Evolutionary conservation across 2,797 vertebrate species (phyloP), one percentile per base, ranked within the genome.

Genomic region (Pangasius krempfi): DNA sequence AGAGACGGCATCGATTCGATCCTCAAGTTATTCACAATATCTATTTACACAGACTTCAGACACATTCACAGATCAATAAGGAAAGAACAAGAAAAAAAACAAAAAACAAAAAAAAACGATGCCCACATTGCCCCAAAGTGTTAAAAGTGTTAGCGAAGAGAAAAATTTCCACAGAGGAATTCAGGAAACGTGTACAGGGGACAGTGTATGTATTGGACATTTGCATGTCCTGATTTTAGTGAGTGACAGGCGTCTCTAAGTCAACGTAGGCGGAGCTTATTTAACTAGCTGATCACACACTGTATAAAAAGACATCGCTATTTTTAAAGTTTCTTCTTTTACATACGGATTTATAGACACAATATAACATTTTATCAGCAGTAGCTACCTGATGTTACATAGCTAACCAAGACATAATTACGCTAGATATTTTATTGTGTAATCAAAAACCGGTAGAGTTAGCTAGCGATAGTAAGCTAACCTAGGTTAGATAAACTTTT

Each of bases 21-120:
- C 82, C 82, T 84, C 44, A 85, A 88, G 78, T 89, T 90, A 90
- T 91, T 88, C 92, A 91, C 89, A 91, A 88, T 83, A 89, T 88
- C 82, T 89, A 90, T 91, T 88, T 88, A 91, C 89, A 93, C 88
- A 54, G 56, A 88, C 87, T 87, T 88, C 87, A 76, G 88, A 88
- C 90, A 92, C 90, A 89, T 91, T 91, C 89, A 92, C 90, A 90
- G 85, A 88, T 89, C 86, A 75, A 81, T 68, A 78, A 88, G 1
- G 56, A 60, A 62, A 54, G 44, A 56, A 58, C 14, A 27, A 47
- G 0, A 54, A 40, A 60, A 79, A 86, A 82, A 75, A 84, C 13
- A 88, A 40, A 37, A 3, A 40, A 40, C 3, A 22, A 47, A 44
- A 44, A 6, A 81, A 60, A 79, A 27, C 0, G 27, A 83, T 66